Percentiles rank a stretch among this genome's conserved stretches.
phyloP scores from a whole-genome alignment of 2,888 invertebrate species.

The Zootermopsis nevadensis region DNA sequence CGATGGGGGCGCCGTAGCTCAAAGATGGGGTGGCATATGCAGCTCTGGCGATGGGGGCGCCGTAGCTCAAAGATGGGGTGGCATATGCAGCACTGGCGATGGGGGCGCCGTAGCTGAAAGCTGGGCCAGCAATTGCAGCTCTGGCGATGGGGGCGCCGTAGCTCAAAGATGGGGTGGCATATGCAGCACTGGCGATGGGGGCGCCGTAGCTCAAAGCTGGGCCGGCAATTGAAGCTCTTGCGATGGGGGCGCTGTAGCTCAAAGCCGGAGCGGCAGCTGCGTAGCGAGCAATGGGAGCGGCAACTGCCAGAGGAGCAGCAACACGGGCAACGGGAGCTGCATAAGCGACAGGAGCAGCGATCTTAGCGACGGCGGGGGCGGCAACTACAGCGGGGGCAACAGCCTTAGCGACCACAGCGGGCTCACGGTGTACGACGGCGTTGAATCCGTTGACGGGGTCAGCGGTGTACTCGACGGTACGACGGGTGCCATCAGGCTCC shows the following conservation, averaged over 20 bases:
- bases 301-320: not conserved
- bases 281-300: constrained; percentile 54
- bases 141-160: constrained; percentile 44
- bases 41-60: constrained; percentile 31
- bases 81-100: not conserved
- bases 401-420: constrained; percentile 53
- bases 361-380: constrained; percentile 47
- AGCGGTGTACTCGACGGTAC: constrained; percentile 53
- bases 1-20: constrained; percentile 17
- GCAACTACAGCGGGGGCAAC: constrained; percentile 52
- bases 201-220: constrained; percentile 22
- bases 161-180: constrained; percentile 56
- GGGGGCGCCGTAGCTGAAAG: constrained; percentile 30
- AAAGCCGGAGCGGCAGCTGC: constrained; percentile 55
- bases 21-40: constrained; percentile 43
- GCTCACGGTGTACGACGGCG: constrained; percentile 53
- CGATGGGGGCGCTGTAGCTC: constrained; percentile 50
- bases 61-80: constrained; percentile 35
- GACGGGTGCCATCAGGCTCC: constrained; percentile 54
- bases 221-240: constrained; percentile 36
- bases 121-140: constrained; percentile 36
- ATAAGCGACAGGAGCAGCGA: constrained; percentile 49
- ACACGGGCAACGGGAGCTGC: constrained; percentile 45
- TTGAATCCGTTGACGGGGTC: constrained; percentile 55
- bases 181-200: constrained; percentile 50